Evolutionary conservation across 2,113 vertebrate genomes (phyloP).

Genomic region (Python bivittatus): DNA sequence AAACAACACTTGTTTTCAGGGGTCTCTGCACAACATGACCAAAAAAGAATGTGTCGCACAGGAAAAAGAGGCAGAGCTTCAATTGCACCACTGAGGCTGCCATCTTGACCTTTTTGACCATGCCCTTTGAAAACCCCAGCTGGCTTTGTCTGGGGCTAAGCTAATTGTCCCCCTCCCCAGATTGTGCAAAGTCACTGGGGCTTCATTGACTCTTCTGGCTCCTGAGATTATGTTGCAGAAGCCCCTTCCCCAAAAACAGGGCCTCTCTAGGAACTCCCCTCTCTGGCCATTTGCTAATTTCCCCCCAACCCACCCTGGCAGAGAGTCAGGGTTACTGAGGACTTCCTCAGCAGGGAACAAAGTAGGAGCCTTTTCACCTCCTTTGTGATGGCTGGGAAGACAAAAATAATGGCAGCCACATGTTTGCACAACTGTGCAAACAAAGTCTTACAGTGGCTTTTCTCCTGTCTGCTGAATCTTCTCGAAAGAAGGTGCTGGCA

Average conservation of each 20-base stretch:
- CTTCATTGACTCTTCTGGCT: background rate
- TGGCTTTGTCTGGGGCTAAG: background rate
- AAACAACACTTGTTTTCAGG: no score
- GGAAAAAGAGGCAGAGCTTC: no score
- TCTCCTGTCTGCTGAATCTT: background rate
- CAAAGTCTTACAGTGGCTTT: background rate
- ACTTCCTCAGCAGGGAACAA: background rate
- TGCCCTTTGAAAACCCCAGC: background rate
- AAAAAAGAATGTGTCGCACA: background rate
- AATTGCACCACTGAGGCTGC: no score
- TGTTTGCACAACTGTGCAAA: constrained; percentile 1
- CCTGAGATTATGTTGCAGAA: background rate
- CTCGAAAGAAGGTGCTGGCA: background rate
- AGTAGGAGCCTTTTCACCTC: background rate
- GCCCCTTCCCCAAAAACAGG: background rate
- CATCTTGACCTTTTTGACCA: background rate
- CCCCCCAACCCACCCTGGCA: background rate
- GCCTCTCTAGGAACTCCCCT: background rate
- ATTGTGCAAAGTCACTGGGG: background rate
- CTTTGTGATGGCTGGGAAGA: background rate
- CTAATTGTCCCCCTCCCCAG: background rate
- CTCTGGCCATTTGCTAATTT: background rate
- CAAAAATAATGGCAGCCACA: background rate
- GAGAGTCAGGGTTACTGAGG: background rate
- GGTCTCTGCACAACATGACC: no score